Evolutionary conservation across 1,140 invertebrate species (phyloP).

Genomic region (Myzus persicae): DNA sequence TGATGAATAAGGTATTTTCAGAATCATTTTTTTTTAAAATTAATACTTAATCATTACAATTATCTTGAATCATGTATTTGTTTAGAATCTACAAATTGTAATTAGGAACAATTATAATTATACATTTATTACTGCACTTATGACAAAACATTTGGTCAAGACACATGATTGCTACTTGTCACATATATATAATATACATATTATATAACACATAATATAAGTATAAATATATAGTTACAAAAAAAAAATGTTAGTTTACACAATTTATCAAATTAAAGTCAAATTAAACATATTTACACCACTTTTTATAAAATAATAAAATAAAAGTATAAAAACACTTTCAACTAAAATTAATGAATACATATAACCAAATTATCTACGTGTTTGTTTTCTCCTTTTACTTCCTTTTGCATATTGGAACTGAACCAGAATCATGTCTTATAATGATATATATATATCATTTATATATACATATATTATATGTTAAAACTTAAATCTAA

Average conservation of each 20-base stretch:
- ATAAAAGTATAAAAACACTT: slow-evolving; percentile 43
- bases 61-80: slow-evolving; percentile 27
- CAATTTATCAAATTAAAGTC: slow-evolving; percentile 50
- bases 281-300: slow-evolving; percentile 54
- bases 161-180: slow-evolving; percentile 36
- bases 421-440: slow-evolving; percentile 39
- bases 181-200: slow-evolving; percentile 41
- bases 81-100: slow-evolving; percentile 46
- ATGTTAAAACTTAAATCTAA: slow-evolving; percentile 41
- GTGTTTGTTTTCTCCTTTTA: slow-evolving; percentile 39
- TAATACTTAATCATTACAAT: background rate
- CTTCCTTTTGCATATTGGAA: slow-evolving; percentile 13
- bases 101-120: slow-evolving; percentile 50
- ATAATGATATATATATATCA: background rate
- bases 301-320: slow-evolving; percentile 39
- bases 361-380: slow-evolving; percentile 56
- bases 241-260: slow-evolving; percentile 56
- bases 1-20: background rate
- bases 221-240: background rate
- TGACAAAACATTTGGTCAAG: slow-evolving; percentile 49
- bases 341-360: slow-evolving; percentile 45
- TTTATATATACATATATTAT: background rate
- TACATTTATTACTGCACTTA: slow-evolving; percentile 45
- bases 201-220: background rate
- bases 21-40: slow-evolving; percentile 3